phyloP scores from a whole-genome alignment of 2,113 vertebrate species.

The Corythaeola cristata region DNA sequence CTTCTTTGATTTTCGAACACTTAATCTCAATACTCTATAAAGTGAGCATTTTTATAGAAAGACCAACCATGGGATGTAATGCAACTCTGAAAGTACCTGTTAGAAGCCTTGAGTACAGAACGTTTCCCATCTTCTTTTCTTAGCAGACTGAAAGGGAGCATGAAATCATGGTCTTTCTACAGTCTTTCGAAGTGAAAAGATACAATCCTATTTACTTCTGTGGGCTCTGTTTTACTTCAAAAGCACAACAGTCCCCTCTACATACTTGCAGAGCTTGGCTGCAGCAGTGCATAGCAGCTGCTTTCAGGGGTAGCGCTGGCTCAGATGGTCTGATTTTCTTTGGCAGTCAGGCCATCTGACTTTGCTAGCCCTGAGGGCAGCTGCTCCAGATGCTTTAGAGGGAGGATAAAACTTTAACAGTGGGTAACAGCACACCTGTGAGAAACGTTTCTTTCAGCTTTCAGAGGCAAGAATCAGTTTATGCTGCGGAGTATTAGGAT shows the following conservation, averaged over 20 bases:
- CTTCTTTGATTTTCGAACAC: constrained; percentile 22
- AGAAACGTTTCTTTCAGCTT: background rate
- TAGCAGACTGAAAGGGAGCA: background rate
- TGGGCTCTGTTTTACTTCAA: background rate
- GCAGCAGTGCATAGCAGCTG: background rate
- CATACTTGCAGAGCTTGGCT: background rate
- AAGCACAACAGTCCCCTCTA: background rate
- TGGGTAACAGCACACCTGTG: background rate
- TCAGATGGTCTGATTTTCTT: background rate
- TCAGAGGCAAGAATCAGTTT: background rate
- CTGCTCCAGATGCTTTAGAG: background rate
- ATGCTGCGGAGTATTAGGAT: background rate
- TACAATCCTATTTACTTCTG: background rate
- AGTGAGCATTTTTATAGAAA: constrained; percentile 44
- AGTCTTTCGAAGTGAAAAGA: background rate
- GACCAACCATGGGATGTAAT: background rate
- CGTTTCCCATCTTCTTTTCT: background rate
- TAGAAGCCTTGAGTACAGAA: constrained; percentile 2
- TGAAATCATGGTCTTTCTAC: background rate
- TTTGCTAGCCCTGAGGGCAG: background rate
- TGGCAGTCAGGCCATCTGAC: background rate
- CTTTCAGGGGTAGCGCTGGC: background rate
- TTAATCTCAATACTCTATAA: background rate
- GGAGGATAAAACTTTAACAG: background rate
- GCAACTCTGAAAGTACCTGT: constrained; percentile 11